Evolutionary conservation across 2,888 invertebrate species (phyloP).

Genomic region (Schizaphis graminum): DNA sequence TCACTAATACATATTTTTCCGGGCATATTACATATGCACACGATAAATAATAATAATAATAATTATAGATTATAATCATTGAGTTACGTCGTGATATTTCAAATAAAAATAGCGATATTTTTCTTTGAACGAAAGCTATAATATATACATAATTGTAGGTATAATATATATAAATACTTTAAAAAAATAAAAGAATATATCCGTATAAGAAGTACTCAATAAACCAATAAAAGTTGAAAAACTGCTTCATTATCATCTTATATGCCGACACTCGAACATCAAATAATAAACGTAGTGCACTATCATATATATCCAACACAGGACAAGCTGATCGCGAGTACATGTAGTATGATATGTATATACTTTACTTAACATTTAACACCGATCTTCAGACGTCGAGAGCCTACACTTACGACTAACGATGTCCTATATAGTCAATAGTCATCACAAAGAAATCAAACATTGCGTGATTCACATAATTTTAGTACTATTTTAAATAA

Average conservation of each 20-base stretch:
- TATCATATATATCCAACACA: background rate
- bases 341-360: background rate
- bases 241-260: background rate
- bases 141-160: background rate
- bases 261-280: background rate
- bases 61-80: background rate
- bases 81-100: background rate
- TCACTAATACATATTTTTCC: background rate
- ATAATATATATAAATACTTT: background rate
- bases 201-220: background rate
- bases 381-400: background rate
- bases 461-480: background rate
- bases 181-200: background rate
- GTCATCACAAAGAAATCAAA: background rate
- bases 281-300: background rate
- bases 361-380: background rate
- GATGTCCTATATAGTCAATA: background rate
- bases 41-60: background rate
- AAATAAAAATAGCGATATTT: background rate
- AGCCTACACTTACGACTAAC: background rate
- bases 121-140: background rate
- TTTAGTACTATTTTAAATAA: background rate
- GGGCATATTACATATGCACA: background rate
- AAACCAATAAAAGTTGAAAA: background rate
- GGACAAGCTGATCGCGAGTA: background rate